Conservation (phyloP, 2,113 vertebrate genomes). For the Calypte anna region DNA sequence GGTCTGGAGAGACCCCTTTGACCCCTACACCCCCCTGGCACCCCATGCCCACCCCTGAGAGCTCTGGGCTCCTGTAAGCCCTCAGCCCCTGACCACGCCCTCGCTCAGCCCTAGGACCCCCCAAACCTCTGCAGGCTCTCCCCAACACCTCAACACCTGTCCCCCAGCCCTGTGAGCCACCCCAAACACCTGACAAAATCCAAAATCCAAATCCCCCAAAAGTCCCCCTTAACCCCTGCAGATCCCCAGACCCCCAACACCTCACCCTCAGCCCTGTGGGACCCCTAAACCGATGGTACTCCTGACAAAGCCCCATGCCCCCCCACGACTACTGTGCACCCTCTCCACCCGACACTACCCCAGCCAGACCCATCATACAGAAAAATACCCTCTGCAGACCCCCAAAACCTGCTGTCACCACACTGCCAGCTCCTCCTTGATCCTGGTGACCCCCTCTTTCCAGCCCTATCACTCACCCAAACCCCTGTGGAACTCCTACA, state of each 20-base stretch:
- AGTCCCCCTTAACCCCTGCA: neutral
- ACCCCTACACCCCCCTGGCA: neutral
- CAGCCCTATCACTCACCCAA: neutral
- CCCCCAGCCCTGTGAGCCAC: neutral
- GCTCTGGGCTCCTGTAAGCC: neutral
- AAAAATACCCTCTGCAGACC: too few species aligned
- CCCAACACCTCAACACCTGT: neutral
- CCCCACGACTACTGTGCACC: too few species aligned
- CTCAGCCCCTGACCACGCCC: neutral
- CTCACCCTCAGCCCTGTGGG: neutral
- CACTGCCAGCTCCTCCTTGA: neutral
- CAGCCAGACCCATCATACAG: too few species aligned
- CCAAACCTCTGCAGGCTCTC: rapidly evolving
- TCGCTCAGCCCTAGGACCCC: too few species aligned
- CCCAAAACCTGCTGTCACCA: neutral
- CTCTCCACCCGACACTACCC: neutral
- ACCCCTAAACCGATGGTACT: neutral
- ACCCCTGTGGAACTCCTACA: too few species aligned
- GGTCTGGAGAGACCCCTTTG: neutral
- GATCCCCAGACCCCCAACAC: neutral
- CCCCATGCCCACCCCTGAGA: rapidly evolving
- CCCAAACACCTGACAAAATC: neutral
- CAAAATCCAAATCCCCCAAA: neutral
- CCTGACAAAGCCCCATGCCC: too few species aligned
- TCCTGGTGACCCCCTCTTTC: too few species aligned